These are phyloP conservation scores for Mandrillus leucophaeus DNA, from an alignment of 2,113 vertebrate species.

Conservation along the genomic window DNA sequence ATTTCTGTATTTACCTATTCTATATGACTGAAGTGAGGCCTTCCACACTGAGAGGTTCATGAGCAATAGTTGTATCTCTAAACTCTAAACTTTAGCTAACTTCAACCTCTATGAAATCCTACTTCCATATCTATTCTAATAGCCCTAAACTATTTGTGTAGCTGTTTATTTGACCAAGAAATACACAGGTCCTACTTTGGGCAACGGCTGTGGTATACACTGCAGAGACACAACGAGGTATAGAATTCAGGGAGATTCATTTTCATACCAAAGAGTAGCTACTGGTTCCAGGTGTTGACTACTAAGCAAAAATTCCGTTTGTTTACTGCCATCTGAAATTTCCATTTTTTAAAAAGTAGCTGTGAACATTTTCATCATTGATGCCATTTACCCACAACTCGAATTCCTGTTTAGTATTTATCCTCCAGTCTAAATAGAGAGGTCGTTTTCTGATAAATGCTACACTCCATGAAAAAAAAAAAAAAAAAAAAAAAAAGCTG, in stretches of 20 bases:
- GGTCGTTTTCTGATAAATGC: not conserved
- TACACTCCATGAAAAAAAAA: not conserved
- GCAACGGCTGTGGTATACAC: not conserved
- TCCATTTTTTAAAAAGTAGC: not conserved
- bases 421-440: conserved; percentile 18
- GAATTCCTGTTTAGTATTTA: not conserved
- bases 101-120: not conserved
- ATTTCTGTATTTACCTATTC: not conserved
- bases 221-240: not conserved
- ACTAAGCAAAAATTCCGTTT: not conserved
- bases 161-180: not conserved
- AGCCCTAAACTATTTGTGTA: not conserved
- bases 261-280: not conserved
- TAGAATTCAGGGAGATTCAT: not conserved
- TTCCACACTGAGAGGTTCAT: not conserved
- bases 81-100: not conserved
- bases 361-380: not conserved
- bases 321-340: conserved; percentile 3
- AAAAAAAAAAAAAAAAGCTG: not conserved
- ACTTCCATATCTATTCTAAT: not conserved
- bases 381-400: not conserved
- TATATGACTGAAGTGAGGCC: not conserved
- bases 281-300: not conserved
- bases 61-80: not conserved
- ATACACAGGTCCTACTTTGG: not conserved